Evolutionary conservation across 2,888 invertebrate genomes (phyloP).

Genomic region (Ganaspis brasiliensis): DNA sequence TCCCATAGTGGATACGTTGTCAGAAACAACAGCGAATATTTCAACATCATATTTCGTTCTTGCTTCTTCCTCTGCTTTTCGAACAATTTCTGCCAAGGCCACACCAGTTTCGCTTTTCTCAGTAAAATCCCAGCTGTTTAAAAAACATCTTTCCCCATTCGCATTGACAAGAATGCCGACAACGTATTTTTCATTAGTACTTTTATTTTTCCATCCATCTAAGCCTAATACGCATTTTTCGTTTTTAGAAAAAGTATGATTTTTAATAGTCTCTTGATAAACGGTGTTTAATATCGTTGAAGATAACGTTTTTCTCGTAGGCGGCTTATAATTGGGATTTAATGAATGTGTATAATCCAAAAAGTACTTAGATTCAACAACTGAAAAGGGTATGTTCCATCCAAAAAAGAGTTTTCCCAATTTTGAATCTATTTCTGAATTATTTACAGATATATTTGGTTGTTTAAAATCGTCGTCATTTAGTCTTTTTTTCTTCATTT

Average conservation of each 20-base stretch:
- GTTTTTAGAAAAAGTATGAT: background rate
- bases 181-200: background rate
- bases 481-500: too few species aligned
- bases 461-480: background rate
- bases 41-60: background rate
- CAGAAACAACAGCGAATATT: constrained; percentile 6
- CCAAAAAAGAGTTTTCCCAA: background rate
- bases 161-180: background rate
- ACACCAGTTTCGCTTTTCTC: constrained; percentile 45
- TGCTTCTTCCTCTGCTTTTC: background rate
- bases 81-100: background rate
- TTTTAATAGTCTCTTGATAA: background rate
- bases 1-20: background rate
- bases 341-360: background rate
- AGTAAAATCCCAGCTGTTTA: too few species aligned
- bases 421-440: background rate
- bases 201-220: background rate
- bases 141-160: background rate
- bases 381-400: background rate
- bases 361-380: background rate
- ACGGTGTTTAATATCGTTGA: background rate
- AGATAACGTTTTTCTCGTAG: background rate
- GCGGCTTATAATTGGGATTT: background rate
- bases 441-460: background rate
- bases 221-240: background rate